phyloP scores from a whole-genome alignment of 2,888 invertebrate genomes.

The Drosophila nr. fundita region DNA sequence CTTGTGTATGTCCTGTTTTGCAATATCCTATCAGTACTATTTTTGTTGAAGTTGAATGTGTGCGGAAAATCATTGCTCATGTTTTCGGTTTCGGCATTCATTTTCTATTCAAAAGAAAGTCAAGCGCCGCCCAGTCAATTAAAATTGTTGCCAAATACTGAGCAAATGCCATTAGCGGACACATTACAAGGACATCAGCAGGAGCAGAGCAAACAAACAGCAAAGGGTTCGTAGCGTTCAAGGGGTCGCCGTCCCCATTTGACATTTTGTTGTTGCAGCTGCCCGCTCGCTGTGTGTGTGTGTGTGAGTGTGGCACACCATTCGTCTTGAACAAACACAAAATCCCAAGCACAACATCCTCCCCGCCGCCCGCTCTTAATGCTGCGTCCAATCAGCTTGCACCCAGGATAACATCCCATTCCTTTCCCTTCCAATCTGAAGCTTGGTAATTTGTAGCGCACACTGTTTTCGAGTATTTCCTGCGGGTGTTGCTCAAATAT shows the following conservation, averaged over 20 bases:
- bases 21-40: neutral
- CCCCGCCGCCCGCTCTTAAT: conserved; percentile 10
- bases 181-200: conserved; percentile 84
- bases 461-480: conserved; percentile 69
- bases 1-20: neutral
- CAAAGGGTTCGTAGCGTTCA: conserved; percentile 6
- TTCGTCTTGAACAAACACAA: conserved; percentile 66
- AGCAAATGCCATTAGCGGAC: conserved; percentile 82
- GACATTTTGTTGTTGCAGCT: conserved; percentile 56
- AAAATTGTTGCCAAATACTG: conserved; percentile 75
- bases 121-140: conserved; percentile 76
- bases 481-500: conserved; percentile 79
- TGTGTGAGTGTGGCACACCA: conserved; percentile 40
- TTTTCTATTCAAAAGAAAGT: conserved; percentile 45
- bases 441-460: conserved; percentile 68
- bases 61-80: neutral
- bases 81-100: neutral
- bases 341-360: conserved; percentile 36
- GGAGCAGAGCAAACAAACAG: conserved; percentile 58
- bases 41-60: neutral
- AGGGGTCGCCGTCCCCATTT: neutral
- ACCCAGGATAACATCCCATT: conserved; percentile 33
- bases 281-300: conserved; percentile 53
- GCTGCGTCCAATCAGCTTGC: conserved; percentile 70
- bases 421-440: conserved; percentile 29